Conservation (phyloP, 2,113 vertebrate species). For the Alces alces region DNA sequence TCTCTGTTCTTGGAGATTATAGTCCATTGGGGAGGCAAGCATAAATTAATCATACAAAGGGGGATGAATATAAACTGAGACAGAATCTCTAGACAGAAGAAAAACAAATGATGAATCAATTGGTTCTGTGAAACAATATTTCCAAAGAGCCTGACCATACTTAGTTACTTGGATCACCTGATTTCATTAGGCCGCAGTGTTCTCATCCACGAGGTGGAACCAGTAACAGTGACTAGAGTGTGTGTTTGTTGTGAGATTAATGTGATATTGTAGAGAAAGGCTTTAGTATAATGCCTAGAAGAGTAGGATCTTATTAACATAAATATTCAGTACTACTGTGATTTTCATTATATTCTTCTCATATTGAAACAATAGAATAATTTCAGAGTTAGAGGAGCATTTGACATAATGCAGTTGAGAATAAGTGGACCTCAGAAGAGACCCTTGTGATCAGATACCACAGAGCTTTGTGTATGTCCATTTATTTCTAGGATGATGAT, state of each 20-base stretch:
- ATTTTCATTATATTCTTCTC: neutral
- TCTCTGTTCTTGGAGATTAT: neutral
- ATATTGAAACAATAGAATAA: neutral
- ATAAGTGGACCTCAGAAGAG: neutral
- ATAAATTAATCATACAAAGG: neutral
- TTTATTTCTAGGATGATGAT: neutral
- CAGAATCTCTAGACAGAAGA: neutral
- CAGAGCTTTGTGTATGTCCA: neutral
- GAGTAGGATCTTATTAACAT: neutral
- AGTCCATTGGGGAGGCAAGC: neutral
- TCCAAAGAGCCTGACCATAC: neutral
- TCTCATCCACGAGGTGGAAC: neutral
- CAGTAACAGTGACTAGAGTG: neutral
- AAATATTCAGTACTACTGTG: neutral
- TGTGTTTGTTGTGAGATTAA: neutral
- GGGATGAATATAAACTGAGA: neutral
- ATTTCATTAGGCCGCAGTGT: neutral
- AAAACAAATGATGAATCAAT: neutral
- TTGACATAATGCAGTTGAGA: neutral
- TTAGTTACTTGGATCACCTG: neutral
- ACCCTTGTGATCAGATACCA: neutral
- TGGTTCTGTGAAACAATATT: neutral
- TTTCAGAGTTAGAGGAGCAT: neutral
- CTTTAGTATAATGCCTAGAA: neutral
- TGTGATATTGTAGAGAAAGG: neutral